Evolutionary conservation across 2,797 vertebrate species (phyloP).

Genomic region (Potorous gilbertii): DNA sequence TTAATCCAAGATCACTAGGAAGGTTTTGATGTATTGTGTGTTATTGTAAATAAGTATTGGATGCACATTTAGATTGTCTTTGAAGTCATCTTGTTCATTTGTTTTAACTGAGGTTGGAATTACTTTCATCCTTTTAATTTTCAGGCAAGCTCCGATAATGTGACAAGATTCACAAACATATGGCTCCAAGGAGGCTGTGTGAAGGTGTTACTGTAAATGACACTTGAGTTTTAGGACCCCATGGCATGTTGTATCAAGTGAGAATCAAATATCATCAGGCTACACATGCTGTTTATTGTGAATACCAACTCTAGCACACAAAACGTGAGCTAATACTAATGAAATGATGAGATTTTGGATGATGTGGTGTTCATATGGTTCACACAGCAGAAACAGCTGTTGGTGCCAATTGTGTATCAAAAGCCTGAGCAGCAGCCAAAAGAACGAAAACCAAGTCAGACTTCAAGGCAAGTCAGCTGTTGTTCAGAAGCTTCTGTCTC

Average conservation of each 20-base stretch:
- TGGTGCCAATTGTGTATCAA: slow-evolving; percentile 68
- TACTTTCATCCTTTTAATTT: slow-evolving; percentile 32
- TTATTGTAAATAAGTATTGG: slow-evolving; percentile 21
- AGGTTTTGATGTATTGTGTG: slow-evolving; percentile 15
- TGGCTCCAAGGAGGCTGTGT: neutral
- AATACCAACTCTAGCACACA: slow-evolving; percentile 22
- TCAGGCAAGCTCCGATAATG: neutral
- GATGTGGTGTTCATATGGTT: slow-evolving; percentile 56
- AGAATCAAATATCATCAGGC: neutral
- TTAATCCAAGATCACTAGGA: slow-evolving; percentile 48
- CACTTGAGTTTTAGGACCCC: neutral
- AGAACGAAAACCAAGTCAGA: slow-evolving; percentile 51
- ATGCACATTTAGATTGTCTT: neutral
- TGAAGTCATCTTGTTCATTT: slow-evolving; percentile 8
- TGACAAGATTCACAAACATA: neutral
- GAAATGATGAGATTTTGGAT: slow-evolving; percentile 44
- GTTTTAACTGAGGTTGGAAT: slow-evolving; percentile 22
- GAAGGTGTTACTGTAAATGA: neutral
- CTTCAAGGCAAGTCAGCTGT: slow-evolving; percentile 55
- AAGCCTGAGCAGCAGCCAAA: slow-evolving; percentile 72
- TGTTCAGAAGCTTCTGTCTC: slow-evolving; percentile 38
- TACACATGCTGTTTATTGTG: neutral
- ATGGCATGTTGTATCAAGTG: neutral
- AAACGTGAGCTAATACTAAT: slow-evolving; percentile 49
- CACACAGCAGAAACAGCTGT: slow-evolving; percentile 64